Conservation (phyloP, 2,113 vertebrate genomes). For the Etheostoma spectabile region DNA sequence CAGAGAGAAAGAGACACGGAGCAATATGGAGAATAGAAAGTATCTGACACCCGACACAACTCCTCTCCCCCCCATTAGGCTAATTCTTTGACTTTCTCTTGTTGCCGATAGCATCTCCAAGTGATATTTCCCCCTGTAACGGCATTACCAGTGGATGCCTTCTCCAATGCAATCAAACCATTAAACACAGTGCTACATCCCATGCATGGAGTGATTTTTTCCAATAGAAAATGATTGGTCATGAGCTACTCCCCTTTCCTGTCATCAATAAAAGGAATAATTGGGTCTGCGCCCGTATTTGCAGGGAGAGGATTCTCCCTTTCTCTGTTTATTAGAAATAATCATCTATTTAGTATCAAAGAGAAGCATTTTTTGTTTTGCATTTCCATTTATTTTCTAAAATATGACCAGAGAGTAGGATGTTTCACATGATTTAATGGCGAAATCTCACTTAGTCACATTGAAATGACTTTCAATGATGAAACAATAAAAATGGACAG, state of each 20-base stretch:
- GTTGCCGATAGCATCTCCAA: constrained; percentile 75
- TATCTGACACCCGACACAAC: constrained; percentile 82
- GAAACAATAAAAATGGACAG: neutral
- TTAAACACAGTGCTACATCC: constrained; percentile 73
- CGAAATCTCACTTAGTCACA: neutral
- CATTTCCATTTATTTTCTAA: neutral
- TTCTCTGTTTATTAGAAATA: constrained; percentile 10
- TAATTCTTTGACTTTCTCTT: constrained; percentile 81
- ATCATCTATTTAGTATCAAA: neutral
- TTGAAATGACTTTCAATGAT: neutral
- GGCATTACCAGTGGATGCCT: constrained; percentile 77
- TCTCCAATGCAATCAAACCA: constrained; percentile 82
- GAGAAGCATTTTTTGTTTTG: neutral
- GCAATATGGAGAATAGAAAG: constrained; percentile 72
- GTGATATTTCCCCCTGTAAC: constrained; percentile 74
- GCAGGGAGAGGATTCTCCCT: constrained; percentile 6
- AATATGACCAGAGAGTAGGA: neutral
- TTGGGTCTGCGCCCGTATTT: constrained; percentile 32
- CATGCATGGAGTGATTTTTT: constrained; percentile 68
- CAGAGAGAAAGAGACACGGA: constrained; percentile 51
- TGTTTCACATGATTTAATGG: neutral
- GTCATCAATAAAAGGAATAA: constrained; percentile 73
- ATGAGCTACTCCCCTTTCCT: constrained; percentile 78
- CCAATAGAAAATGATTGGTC: constrained; percentile 77
- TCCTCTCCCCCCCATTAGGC: constrained; percentile 71